Evolutionary conservation across 2,113 vertebrate species (phyloP).

Genomic region (Hyperopisus bebe): DNA sequence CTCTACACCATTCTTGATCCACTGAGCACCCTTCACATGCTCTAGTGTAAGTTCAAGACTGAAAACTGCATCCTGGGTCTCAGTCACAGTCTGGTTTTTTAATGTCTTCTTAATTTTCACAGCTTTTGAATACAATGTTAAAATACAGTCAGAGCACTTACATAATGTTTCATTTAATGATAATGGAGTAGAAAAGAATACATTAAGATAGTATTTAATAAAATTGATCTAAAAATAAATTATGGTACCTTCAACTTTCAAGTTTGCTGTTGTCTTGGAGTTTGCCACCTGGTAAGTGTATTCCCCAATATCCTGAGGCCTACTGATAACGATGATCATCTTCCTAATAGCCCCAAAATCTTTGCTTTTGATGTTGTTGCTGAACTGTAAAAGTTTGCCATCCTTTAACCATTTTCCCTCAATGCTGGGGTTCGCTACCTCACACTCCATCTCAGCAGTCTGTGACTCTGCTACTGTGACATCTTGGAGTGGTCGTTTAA

Average conservation of each 20-base stretch:
- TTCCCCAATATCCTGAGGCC: constrained; percentile 78
- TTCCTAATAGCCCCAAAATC: constrained; percentile 67
- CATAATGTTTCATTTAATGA: not conserved
- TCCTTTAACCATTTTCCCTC: constrained; percentile 84
- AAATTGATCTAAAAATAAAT: not conserved
- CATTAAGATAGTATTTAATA: not conserved
- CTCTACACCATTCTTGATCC: constrained; percentile 92
- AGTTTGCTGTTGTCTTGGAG: constrained; percentile 82
- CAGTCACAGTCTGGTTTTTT: constrained; percentile 86
- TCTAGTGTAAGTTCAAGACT: constrained; percentile 83
- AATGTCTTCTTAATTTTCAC: constrained; percentile 96
- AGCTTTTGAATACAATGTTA: constrained; percentile 54
- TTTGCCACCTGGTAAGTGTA: constrained; percentile 89
- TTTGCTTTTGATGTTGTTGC: constrained; percentile 67
- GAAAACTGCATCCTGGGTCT: constrained; percentile 88
- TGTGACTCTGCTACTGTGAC: constrained; percentile 88
- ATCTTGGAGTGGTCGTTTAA: constrained; percentile 84
- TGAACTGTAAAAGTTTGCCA: constrained; percentile 64
- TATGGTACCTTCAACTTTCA: constrained; percentile 80
- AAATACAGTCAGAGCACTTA: not conserved
- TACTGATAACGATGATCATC: constrained; percentile 72
- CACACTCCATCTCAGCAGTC: constrained; percentile 78
- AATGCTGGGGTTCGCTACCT: constrained; percentile 81
- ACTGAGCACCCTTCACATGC: constrained; percentile 82
- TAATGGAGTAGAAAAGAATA: not conserved